A percentile compares a stretch with the other conserved stretches of the same genome.
phyloP scores from a whole-genome alignment of 2,113 vertebrate genomes.

The Festucalex cinctus region DNA sequence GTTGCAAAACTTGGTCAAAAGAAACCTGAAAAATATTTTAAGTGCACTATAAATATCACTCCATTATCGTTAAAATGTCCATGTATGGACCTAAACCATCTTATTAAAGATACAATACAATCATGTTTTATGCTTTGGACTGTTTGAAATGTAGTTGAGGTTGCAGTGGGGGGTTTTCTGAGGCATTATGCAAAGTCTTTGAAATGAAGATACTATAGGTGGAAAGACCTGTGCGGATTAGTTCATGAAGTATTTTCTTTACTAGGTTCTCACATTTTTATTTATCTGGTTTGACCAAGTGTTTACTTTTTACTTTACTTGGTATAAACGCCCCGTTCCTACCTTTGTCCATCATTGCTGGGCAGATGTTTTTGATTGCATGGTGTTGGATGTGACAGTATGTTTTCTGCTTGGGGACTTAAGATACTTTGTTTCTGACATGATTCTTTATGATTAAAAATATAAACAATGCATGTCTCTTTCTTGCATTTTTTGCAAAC shows the following conservation, averaged over 20 bases:
- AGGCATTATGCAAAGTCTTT: slow-evolving; percentile 10
- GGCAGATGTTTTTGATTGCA: slow-evolving; percentile 40
- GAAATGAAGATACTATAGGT: slow-evolving; percentile 17
- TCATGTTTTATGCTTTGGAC: slow-evolving; percentile 37
- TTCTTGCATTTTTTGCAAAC: background rate
- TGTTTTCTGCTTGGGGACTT: slow-evolving; percentile 35
- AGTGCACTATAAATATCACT: slow-evolving; percentile 23
- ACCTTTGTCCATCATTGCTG: slow-evolving; percentile 30
- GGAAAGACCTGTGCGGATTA: slow-evolving; percentile 21
- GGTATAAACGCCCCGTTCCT: background rate
- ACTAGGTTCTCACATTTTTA: slow-evolving; percentile 28
- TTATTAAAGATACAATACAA: slow-evolving; percentile 8
- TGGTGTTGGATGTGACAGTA: slow-evolving; percentile 40
- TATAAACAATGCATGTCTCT: slow-evolving; percentile 3
- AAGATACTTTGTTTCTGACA: slow-evolving; percentile 30
- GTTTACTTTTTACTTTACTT: slow-evolving; percentile 41
- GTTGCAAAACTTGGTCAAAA: slow-evolving; percentile 21
- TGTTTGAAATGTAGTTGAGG: slow-evolving; percentile 25
- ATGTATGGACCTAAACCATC: slow-evolving; percentile 9
- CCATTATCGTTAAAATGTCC: slow-evolving; percentile 5
- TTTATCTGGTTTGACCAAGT: slow-evolving; percentile 39
- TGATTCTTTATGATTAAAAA: slow-evolving; percentile 41
- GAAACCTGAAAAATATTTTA: slow-evolving; percentile 2
- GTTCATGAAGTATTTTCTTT: slow-evolving; percentile 3
- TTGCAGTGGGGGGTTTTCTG: slow-evolving; percentile 24